Evolutionary conservation across 2,888 invertebrate species (phyloP).

Genomic region (Glomeris marginata): DNA sequence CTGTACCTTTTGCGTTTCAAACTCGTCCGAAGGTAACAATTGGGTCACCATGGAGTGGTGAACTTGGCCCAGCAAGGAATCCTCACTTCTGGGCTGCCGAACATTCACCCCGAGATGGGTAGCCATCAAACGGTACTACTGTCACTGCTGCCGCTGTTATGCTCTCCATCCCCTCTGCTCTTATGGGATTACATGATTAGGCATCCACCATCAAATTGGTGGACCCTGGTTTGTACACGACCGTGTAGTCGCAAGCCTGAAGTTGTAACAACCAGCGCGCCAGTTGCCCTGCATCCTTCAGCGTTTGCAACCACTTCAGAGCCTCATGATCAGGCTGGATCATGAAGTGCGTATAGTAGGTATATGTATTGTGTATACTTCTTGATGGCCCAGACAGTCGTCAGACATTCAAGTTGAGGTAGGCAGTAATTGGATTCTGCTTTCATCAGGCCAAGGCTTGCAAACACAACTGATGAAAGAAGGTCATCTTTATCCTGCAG

Average conservation of each 20-base stretch:
- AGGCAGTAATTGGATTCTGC: constrained; percentile 29
- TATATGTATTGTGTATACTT: constrained; percentile 32
- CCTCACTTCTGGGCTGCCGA: no score
- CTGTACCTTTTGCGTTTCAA: no score
- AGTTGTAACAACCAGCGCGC: constrained; percentile 32
- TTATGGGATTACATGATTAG: constrained; percentile 22
- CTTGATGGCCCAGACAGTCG: constrained; percentile 25
- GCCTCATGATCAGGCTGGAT: constrained; percentile 34
- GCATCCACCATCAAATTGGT: constrained; percentile 29
- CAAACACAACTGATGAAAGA: constrained; percentile 18
- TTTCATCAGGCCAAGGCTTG: constrained; percentile 16
- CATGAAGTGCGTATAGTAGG: constrained; percentile 23
- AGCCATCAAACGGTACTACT: no score
- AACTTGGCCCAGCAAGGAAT: no score
- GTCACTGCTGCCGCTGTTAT: no score
- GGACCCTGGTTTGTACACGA: constrained; percentile 28
- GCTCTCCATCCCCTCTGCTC: no score
- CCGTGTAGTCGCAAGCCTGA: constrained; percentile 26
- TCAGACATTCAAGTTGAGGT: constrained; percentile 23
- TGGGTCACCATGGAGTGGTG: no score
- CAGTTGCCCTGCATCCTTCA: constrained; percentile 31
- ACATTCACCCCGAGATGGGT: no score
- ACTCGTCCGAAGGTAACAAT: no score
- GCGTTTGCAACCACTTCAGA: constrained; percentile 31
- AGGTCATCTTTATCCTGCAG: constrained; percentile 19